Evolutionary conservation across 2,797 vertebrate genomes (phyloP), one percentile per base, ranked within the genome.

Genomic region (Onychomys leucogaster): DNA sequence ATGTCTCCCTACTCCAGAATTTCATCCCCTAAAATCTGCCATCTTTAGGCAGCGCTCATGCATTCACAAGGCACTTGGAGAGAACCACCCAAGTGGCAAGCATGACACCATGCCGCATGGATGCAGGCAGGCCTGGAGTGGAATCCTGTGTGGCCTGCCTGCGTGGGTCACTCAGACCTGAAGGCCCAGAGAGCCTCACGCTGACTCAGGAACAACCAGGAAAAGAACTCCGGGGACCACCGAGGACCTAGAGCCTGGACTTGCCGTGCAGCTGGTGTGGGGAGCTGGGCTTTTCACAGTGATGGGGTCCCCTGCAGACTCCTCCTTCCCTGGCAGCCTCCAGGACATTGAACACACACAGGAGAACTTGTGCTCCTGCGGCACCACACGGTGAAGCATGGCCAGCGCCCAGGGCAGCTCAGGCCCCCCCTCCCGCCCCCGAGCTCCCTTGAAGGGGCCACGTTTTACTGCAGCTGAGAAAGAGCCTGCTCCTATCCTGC

Each of bases 11-110:
- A 59, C 67, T 78, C 81, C 91, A 49, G 41, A 65, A 46, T 49
- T 21, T 1, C 23, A 11, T 34, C n/a, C 43, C 32, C 19, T 34
- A 4, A 6, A 32, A 14, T 17, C 14, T 65, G 73, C 71, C 9
- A 0, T 21, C 16, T 3, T 0, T n/a, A 19, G 43, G 29, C 32
- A n/a, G 29, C 59, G 1, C 27, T 41, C 63, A 0, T 10, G 6
- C 71, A 52, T 7, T 57, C 82, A n/a, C 5, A 2, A 29, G 29
- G 65, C 37, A n/a, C 69, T 63, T 11, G 46, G 65, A 55, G 84
- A 55, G 61, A 29, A 17, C 67, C 5, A 34, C 32, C 90, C 10
- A 25, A 32, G 78, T 5, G 4, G 14, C 1, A 9, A 52, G 14
- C 37, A 10, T 41, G 41, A 32, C 43, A 34, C 67, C 32, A 37